phyloP scores from a whole-genome alignment of 2,113 vertebrate genomes.

The Dendropsophus ebraccatus region DNA sequence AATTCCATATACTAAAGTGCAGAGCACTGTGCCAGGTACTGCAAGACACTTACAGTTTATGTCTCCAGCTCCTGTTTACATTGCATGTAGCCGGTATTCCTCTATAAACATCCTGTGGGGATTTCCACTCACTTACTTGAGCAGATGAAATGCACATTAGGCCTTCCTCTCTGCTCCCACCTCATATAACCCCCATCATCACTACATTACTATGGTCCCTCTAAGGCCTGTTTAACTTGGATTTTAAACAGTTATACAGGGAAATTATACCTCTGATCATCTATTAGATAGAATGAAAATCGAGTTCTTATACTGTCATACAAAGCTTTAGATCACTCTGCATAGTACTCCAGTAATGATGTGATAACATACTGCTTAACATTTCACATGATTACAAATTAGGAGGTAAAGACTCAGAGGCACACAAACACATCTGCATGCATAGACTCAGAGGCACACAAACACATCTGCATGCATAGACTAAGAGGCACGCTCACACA shows the following conservation, averaged over 20 bases:
- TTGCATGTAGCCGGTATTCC: conserved; percentile 1
- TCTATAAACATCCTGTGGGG: conserved; percentile 55
- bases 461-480: not conserved
- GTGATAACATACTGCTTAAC: not conserved
- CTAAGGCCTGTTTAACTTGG: not conserved
- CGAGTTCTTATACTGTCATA: not conserved
- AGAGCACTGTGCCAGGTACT: conserved; percentile 2
- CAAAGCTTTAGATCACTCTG: not conserved
- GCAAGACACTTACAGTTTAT: conserved; percentile 1
- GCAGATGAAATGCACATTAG: conserved; percentile 30
- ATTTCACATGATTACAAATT: not conserved
- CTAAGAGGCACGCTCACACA: no score
- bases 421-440: not conserved
- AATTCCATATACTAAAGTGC: not conserved
- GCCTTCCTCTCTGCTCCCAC: not conserved
- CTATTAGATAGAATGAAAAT: not conserved
- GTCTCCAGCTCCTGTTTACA: conserved; percentile 45
- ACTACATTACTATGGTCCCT: not conserved
- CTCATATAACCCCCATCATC: conserved; percentile 24
- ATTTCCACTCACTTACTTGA: conserved; percentile 44
- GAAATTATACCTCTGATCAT: not conserved
- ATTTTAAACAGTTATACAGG: not conserved
- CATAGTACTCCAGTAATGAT: not conserved
- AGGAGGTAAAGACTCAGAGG: not conserved
- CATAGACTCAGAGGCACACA: not conserved